Conservation (phyloP, 1,140 invertebrate species). For the Heliconius melpomene region DNA sequence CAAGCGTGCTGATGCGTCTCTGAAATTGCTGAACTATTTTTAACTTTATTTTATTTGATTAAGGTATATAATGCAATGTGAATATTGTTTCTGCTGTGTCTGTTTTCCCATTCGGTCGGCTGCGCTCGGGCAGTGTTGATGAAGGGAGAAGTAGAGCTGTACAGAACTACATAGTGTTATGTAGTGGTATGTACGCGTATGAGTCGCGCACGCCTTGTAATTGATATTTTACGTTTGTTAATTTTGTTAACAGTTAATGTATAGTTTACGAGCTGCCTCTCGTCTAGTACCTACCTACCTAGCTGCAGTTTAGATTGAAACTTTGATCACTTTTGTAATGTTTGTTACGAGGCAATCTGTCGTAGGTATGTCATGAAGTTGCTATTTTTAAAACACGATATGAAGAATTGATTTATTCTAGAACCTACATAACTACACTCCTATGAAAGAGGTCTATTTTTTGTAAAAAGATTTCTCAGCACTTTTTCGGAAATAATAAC, state of each 20-base stretch:
- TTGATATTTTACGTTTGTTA: slow-evolving; percentile 67
- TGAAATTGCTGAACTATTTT: slow-evolving; percentile 32
- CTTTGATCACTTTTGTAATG: slow-evolving; percentile 10
- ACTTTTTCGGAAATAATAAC: no score
- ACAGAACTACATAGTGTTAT: slow-evolving; percentile 41
- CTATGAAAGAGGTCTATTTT: no score
- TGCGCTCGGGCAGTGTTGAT: slow-evolving; percentile 67
- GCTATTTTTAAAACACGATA: background rate
- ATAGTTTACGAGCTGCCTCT: slow-evolving; percentile 14
- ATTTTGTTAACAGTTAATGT: slow-evolving; percentile 50
- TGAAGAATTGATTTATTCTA: background rate
- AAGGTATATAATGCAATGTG: slow-evolving; percentile 29
- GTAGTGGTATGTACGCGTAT: slow-evolving; percentile 25
- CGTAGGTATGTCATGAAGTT: background rate
- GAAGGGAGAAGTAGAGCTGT: slow-evolving; percentile 44
- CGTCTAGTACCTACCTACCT: background rate
- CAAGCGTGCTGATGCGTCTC: slow-evolving; percentile 70
- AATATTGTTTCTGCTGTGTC: slow-evolving; percentile 52
- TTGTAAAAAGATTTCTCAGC: no score
- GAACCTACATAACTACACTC: background rate
- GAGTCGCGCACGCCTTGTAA: slow-evolving; percentile 49
- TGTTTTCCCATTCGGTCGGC: slow-evolving; percentile 74
- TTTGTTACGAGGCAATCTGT: background rate
- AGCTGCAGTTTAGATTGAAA: slow-evolving; percentile 7
- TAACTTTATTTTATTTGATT: slow-evolving; percentile 30